Base-by-base conservation (phyloP, 2,888 invertebrate species). In the Camptogramma bilineatum region DNA sequence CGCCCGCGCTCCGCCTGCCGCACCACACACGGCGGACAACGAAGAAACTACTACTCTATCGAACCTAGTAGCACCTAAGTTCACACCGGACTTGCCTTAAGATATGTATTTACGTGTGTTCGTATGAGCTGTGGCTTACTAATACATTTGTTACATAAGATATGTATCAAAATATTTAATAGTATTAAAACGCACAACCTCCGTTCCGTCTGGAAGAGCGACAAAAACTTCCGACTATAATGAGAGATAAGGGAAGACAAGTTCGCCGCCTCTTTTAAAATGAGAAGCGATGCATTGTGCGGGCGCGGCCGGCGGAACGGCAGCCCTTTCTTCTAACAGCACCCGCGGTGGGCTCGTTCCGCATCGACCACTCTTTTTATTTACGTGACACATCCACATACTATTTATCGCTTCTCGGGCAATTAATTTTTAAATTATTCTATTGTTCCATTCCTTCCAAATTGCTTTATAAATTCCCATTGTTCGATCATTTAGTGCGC, bases 361-460 rank as follows among this genome's bases (percentile, higher is more conserved):
- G 88, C 87, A 77, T 78, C 77, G 78, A 67, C 70, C 78, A 80
- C 80, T 79, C 79, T 82, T 85, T 86, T 85, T 87, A 86, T 90
- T 85, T 86, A 85, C 83, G 83, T 85, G 87, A 84, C 86, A 85
- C 84, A 84, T 82, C 79, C 82, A 85, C 81, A 79, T 80, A 78
- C 34, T 87, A 88, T 91, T 91, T 89, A 91, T 89, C 81, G 82
- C 87, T 87, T 86, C 80, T 83, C 83, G 90, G 88, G 82, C 79
- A 88, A 87, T 91, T 90, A 88, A 90, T 83, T 88, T 86, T 81
- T 76, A 83, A 87, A 85, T 82, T 80, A 86, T 79, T 77, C 82
- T 79, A 81, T 85, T 87, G 84, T 88, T 85, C 78, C 72, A 71
- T 66, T 69, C 54, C 61, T 58, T 70, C 66, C 62, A 70, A 75